These are phyloP conservation scores for Gorsachius magnificus DNA, from an alignment of 2,797 vertebrate species.

Conservation along the genomic window DNA sequence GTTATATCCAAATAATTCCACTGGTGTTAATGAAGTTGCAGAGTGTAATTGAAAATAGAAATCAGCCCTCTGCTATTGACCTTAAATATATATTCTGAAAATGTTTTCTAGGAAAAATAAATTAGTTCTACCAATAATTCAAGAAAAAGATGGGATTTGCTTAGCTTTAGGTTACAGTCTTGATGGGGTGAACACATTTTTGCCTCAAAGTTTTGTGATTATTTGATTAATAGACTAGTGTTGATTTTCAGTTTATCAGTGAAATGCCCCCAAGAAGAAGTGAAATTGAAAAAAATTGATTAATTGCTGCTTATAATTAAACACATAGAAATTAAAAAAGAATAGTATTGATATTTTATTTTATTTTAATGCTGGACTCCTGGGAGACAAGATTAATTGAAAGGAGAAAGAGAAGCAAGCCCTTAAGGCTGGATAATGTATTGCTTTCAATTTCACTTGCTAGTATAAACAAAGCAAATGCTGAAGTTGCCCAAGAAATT, in stretches of 20 bases:
- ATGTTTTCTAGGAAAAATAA: slow-evolving; percentile 22
- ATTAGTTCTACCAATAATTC: slow-evolving; percentile 11
- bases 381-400: slow-evolving; percentile 63
- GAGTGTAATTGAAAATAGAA: slow-evolving; percentile 34
- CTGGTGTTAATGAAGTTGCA: slow-evolving; percentile 34
- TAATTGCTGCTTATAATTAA: slow-evolving; percentile 56
- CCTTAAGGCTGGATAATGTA: slow-evolving; percentile 57
- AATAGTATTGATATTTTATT: slow-evolving; percentile 50
- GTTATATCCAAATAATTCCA: neutral
- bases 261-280: slow-evolving; percentile 44
- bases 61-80: neutral
- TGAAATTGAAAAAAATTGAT: slow-evolving; percentile 51
- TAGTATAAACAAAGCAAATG: slow-evolving; percentile 23
- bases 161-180: slow-evolving; percentile 35
- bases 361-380: slow-evolving; percentile 47
- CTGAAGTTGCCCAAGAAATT: slow-evolving; percentile 21
- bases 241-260: slow-evolving; percentile 31
- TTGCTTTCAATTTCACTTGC: slow-evolving; percentile 55
- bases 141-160: slow-evolving; percentile 17
- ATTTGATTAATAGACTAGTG: slow-evolving; percentile 22
- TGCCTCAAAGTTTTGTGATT: slow-evolving; percentile 19
- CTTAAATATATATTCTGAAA: slow-evolving; percentile 12
- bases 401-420: slow-evolving; percentile 28
- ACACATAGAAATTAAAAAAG: slow-evolving; percentile 46
- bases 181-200: neutral